These are phyloP conservation scores for Mesopsocus fuscifrons DNA, from an alignment of 2,888 invertebrate species.

Conservation along the genomic window DNA sequence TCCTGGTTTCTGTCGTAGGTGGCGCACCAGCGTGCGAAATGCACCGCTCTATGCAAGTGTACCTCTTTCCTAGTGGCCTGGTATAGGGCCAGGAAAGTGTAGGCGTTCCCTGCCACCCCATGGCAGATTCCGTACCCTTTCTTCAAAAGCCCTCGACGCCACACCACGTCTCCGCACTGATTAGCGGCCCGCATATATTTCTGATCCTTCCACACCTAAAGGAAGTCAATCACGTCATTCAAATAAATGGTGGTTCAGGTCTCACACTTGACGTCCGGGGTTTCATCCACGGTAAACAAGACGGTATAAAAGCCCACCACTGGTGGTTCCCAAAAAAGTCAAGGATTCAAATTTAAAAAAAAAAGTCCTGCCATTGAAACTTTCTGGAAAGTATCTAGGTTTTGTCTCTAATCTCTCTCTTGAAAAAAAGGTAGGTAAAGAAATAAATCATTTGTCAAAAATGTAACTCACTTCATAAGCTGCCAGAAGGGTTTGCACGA, in stretches of 20 bases:
- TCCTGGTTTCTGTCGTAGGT: slow-evolving; percentile 43
- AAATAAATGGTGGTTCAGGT: too few relatives aligned
- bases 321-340: too few relatives aligned
- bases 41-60: slow-evolving; percentile 53
- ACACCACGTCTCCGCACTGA: slow-evolving; percentile 55
- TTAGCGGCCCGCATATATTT: slow-evolving; percentile 48
- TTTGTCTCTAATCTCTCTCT: too few relatives aligned
- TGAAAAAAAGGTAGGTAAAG: too few relatives aligned
- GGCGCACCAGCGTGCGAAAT: slow-evolving; percentile 67
- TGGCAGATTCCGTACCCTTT: slow-evolving; percentile 83
- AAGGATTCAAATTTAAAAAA: slow-evolving; percentile 8
- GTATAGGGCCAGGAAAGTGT: slow-evolving; percentile 57
- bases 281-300: too few relatives aligned
- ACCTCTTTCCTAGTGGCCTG: slow-evolving; percentile 53
- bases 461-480: slow-evolving; percentile 40
- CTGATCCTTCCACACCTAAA: slow-evolving; percentile 44
- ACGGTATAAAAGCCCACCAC: too few relatives aligned
- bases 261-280: too few relatives aligned
- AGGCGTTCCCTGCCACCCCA: slow-evolving; percentile 75
- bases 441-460: too few relatives aligned
- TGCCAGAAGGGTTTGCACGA: slow-evolving; percentile 46
- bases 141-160: slow-evolving; percentile 57
- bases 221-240: slow-evolving; percentile 7
- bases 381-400: too few relatives aligned
- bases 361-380: too few relatives aligned